A percentile compares a stretch with the other conserved stretches of the same genome.
Evolutionary conservation across 2,113 vertebrate species (phyloP).

Genomic region (Dryoscopus gambensis): DNA sequence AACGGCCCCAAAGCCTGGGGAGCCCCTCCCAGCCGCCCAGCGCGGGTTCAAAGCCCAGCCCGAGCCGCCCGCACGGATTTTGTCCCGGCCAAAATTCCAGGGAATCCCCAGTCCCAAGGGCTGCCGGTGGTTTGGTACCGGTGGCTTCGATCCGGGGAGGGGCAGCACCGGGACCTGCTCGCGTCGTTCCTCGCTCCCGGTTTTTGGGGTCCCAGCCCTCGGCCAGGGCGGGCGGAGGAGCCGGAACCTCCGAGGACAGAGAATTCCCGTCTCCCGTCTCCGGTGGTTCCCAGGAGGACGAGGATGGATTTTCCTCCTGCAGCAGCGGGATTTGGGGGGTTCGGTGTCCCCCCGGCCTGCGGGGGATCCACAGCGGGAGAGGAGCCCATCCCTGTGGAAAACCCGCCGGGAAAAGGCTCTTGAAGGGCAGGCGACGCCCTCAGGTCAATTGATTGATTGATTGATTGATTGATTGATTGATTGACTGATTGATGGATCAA

Average conservation of each 20-base stretch:
- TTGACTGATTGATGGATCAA: background rate
- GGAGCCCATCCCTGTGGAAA: background rate
- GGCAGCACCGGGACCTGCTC: background rate
- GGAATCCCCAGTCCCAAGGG: background rate
- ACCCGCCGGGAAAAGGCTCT: background rate
- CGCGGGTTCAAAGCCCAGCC: background rate
- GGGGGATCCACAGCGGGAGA: background rate
- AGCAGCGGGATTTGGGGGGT: accelerated
- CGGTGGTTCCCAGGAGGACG: background rate
- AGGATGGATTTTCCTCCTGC: background rate
- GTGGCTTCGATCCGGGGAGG: background rate
- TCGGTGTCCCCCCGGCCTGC: background rate
- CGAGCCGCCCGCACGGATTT: background rate
- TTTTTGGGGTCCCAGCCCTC: background rate
- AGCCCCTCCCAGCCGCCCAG: too few relatives aligned
- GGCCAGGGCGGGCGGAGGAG: background rate
- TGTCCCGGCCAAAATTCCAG: background rate
- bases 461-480: background rate
- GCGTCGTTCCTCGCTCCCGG: accelerated
- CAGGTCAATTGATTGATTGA: background rate
- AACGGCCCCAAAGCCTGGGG: background rate
- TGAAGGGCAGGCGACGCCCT: background rate
- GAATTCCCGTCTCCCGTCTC: background rate
- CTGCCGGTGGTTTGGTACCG: background rate
- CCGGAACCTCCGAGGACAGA: background rate